Evolutionary conservation across 2,888 invertebrate genomes (phyloP).

Genomic region (Pristionchus arcanus): DNA sequence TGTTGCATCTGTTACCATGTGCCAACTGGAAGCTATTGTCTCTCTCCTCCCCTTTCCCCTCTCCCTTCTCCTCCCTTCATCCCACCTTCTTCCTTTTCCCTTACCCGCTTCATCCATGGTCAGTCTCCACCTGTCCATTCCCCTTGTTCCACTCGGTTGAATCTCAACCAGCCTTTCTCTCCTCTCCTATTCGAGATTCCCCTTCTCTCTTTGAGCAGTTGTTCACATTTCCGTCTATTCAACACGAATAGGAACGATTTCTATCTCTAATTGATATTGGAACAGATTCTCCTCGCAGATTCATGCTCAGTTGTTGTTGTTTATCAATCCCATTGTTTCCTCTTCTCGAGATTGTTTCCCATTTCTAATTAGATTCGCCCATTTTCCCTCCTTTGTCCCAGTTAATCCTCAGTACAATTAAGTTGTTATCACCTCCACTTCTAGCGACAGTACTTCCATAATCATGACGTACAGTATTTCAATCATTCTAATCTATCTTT

Average conservation of each 20-base stretch:
- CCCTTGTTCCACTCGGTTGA: conserved; percentile 10
- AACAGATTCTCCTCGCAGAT: neutral
- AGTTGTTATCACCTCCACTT: conserved; percentile 15
- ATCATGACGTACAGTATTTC: conserved; percentile 35
- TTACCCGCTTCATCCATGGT: neutral
- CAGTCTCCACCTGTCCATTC: conserved; percentile 19
- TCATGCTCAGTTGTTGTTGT: conserved; percentile 34
- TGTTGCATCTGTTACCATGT: conserved; percentile 49
- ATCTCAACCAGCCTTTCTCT: conserved; percentile 19
- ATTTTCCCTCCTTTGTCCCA: neutral
- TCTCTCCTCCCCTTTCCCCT: neutral
- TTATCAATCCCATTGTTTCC: conserved; percentile 2
- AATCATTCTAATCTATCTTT: neutral
- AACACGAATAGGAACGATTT: neutral
- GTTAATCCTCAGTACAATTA: conserved; percentile 19
- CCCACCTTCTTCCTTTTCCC: neutral
- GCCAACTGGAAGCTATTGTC: conserved; percentile 39
- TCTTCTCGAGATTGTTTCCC: conserved; percentile 8
- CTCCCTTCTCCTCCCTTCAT: neutral
- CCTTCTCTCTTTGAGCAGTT: conserved; percentile 40
- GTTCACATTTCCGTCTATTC: neutral
- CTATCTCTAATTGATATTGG: neutral
- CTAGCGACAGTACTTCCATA: conserved; percentile 25
- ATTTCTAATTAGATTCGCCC: neutral
- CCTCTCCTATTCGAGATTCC: neutral